phyloP scores from a whole-genome alignment of 2,113 vertebrate genomes.

The Dicerorhinus sumatrensis region DNA sequence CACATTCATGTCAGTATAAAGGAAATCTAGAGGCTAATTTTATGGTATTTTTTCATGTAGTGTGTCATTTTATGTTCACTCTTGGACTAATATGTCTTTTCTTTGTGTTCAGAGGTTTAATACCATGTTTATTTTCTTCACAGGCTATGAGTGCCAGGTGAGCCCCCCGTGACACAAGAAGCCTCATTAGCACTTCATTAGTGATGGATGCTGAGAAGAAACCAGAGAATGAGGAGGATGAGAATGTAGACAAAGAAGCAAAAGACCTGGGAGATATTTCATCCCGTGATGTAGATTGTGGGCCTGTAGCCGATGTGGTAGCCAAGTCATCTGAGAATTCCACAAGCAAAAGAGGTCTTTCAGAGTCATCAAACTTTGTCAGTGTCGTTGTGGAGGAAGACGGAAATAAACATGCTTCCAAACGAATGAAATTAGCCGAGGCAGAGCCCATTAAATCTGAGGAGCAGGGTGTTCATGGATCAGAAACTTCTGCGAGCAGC shows the following conservation, averaged over 20 bases:
- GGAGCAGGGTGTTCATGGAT: slow-evolving; percentile 42
- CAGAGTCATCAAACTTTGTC: slow-evolving; percentile 50
- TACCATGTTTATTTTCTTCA: slow-evolving; percentile 57
- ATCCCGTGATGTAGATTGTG: slow-evolving; percentile 8
- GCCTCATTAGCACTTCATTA: background rate
- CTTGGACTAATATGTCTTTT: background rate
- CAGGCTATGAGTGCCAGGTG: slow-evolving; percentile 79
- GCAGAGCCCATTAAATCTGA: background rate
- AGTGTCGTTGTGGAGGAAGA: slow-evolving; percentile 74
- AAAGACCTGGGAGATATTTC: slow-evolving; percentile 24
- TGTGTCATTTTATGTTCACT: background rate
- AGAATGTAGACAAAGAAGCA: slow-evolving; percentile 39
- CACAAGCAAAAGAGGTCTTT: slow-evolving; percentile 75
- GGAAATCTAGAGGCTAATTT: background rate
- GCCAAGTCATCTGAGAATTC: slow-evolving; percentile 72
- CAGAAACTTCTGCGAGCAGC: background rate
- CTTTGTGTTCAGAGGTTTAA: slow-evolving; percentile 63
- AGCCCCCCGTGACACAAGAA: slow-evolving; percentile 9
- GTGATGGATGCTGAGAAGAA: slow-evolving; percentile 85
- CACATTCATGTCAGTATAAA: background rate
- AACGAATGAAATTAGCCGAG: slow-evolving; percentile 83
- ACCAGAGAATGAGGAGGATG: slow-evolving; percentile 76
- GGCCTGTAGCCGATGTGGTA: slow-evolving; percentile 54
- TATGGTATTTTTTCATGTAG: background rate
- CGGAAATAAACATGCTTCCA: slow-evolving; percentile 73